These are phyloP conservation scores for Cephus cinctus DNA, from an alignment of 1,140 invertebrate species.

Conservation along the genomic window DNA sequence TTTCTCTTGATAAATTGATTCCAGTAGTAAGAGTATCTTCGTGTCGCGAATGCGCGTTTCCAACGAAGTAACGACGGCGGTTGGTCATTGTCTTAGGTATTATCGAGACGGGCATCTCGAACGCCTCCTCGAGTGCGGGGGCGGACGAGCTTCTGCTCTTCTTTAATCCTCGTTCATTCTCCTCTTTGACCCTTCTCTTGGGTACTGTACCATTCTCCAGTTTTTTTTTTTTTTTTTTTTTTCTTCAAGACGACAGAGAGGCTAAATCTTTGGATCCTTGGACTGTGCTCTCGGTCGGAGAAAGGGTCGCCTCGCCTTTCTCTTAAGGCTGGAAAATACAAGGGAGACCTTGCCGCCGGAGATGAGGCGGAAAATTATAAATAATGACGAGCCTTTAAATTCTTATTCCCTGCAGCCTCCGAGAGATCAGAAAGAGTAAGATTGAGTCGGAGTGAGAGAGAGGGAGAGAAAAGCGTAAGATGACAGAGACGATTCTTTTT, in stretches of 20 bases:
- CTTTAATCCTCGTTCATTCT: neutral
- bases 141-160: constrained; percentile 27
- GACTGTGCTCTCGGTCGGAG: too few relatives aligned
- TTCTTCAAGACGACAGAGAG: neutral
- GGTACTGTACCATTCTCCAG: constrained; percentile 14
- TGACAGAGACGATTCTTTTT: constrained; percentile 9
- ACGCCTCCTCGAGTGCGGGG: constrained; percentile 36
- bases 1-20: constrained; percentile 41
- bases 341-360: constrained; percentile 15
- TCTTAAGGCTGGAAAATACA: constrained; percentile 19
- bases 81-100: constrained; percentile 41
- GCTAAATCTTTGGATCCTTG: too few relatives aligned
- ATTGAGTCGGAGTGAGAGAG: neutral
- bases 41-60: constrained; percentile 27
- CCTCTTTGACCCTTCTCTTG: constrained; percentile 16
- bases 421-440: constrained; percentile 3
- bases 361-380: constrained; percentile 52
- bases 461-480: constrained; percentile 21
- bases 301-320: neutral
- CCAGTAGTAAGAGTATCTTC: constrained; percentile 26
- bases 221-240: too few relatives aligned
- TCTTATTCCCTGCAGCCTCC: neutral
- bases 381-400: constrained; percentile 39
- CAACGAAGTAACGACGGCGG: constrained; percentile 35
- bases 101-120: constrained; percentile 39